A percentile compares a stretch with the other conserved stretches of the same genome.
Evolutionary conservation across 2,797 vertebrate species (phyloP).

Genomic region (Eulemur rubriventer): DNA sequence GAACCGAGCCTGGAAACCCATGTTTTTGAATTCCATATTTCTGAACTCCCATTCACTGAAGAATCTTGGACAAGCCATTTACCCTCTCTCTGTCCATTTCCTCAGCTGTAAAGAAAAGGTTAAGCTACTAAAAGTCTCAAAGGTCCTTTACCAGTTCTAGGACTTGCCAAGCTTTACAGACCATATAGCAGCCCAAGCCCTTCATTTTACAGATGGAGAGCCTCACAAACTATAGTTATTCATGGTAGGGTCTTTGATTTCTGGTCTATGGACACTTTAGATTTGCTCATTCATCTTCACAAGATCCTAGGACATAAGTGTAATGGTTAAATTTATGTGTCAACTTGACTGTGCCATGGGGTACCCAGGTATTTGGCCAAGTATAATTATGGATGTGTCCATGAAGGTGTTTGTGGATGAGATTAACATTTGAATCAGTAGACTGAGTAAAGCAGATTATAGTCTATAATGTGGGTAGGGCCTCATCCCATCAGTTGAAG

Average conservation of each 20-base stretch:
- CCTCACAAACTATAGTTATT: background rate
- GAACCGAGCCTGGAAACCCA: background rate
- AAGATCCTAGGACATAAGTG: background rate
- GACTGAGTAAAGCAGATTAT: slow-evolving; percentile 7
- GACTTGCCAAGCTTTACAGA: background rate
- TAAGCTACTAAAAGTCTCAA: background rate
- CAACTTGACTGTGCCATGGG: background rate
- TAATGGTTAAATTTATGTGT: background rate
- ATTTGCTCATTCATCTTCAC: background rate
- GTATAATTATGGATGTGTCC: background rate
- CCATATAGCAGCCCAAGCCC: background rate
- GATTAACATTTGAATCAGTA: background rate
- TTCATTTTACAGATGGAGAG: background rate
- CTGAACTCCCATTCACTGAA: background rate
- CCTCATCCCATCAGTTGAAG: background rate
- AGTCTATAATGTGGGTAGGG: background rate
- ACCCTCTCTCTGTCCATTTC: background rate
- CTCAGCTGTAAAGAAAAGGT: background rate
- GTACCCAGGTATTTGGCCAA: background rate
- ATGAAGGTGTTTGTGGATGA: background rate
- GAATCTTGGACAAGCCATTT: background rate
- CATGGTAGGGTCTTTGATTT: background rate
- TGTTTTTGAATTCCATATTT: background rate
- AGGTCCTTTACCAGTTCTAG: background rate
- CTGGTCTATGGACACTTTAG: slow-evolving; percentile 5